These are phyloP conservation scores for Platynereis dumerilii DNA, from an alignment of 2,888 invertebrate species.

Conservation along the genomic window DNA sequence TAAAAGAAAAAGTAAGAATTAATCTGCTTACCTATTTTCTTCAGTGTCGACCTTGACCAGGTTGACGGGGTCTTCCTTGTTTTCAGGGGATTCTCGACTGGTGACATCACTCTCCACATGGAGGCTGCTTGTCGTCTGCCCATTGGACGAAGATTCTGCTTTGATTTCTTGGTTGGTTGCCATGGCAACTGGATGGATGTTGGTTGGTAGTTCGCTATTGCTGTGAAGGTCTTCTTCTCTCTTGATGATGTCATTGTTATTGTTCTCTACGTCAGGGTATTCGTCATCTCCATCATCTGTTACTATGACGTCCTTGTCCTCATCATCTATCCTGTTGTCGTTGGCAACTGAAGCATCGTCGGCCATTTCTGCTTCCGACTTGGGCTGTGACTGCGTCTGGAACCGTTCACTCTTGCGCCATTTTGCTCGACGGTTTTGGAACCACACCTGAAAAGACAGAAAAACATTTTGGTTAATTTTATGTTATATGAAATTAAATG, in stretches of 20 bases:
- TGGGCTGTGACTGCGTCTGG: conserved; percentile 7
- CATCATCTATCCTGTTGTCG: neutral
- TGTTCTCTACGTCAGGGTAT: conserved; percentile 10
- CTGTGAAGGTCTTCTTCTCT: neutral
- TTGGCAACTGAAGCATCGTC: neutral
- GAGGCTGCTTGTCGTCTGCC: too few relatives aligned
- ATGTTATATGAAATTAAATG: too few relatives aligned
- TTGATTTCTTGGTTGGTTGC: too few relatives aligned
- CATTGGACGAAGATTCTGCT: too few relatives aligned
- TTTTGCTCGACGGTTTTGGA: conserved; percentile 98
- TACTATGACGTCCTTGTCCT: neutral
- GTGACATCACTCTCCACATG: too few relatives aligned
- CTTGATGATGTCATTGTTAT: conserved; percentile 6
- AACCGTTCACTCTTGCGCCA: conserved; percentile 92
- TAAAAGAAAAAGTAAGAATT: too few relatives aligned
- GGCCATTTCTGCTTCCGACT: neutral
- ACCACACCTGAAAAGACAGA: conserved; percentile 85
- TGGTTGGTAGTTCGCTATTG: too few relatives aligned
- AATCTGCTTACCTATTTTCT: too few relatives aligned
- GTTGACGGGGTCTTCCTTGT: too few relatives aligned
- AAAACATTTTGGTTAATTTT: neutral
- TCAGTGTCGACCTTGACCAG: too few relatives aligned
- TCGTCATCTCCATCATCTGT: conserved; percentile 8
- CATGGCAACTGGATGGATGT: too few relatives aligned
- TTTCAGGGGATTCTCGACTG: too few relatives aligned